Percentiles rank a stretch among this genome's conserved stretches.
Evolutionary conservation across 2,797 vertebrate species (phyloP).

Genomic region (Rhynchotus rufescens): DNA sequence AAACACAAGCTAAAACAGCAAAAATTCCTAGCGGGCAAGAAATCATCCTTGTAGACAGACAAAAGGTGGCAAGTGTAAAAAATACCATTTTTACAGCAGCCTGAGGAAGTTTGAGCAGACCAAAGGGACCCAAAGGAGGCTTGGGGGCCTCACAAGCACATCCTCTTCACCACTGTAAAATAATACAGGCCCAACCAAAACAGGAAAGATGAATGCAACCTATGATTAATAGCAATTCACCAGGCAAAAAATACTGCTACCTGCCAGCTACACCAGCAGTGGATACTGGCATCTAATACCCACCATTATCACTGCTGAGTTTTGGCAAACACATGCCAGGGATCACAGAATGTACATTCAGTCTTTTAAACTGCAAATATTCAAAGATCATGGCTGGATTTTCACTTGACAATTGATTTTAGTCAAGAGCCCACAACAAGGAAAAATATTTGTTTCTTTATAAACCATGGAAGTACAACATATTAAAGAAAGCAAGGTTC

Average conservation of each 20-base stretch:
- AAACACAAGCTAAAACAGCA: not conserved
- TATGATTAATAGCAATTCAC: not conserved
- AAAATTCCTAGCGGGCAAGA: fast-evolving
- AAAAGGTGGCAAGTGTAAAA: not conserved
- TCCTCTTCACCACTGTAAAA: not conserved
- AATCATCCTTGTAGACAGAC: not conserved
- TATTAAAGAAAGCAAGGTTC: not conserved
- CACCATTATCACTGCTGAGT: not conserved
- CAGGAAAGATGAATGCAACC: not conserved
- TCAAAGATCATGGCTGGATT: not conserved
- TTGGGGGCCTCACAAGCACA: not conserved
- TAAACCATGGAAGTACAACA: not conserved
- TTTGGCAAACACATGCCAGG: not conserved
- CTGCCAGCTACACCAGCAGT: not conserved
- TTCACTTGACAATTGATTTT: not conserved
- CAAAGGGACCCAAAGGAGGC: not conserved
- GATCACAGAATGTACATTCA: not conserved
- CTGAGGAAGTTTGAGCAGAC: not conserved
- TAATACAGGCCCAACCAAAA: not conserved
- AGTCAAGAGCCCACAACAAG: not conserved
- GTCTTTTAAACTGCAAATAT: not conserved
- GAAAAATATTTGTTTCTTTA: not conserved
- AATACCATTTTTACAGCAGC: not conserved
- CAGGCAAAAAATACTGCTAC: not conserved
- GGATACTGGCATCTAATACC: not conserved